phyloP scores from a whole-genome alignment of 1,140 invertebrate species.

The Calephelis virginiensis region DNA sequence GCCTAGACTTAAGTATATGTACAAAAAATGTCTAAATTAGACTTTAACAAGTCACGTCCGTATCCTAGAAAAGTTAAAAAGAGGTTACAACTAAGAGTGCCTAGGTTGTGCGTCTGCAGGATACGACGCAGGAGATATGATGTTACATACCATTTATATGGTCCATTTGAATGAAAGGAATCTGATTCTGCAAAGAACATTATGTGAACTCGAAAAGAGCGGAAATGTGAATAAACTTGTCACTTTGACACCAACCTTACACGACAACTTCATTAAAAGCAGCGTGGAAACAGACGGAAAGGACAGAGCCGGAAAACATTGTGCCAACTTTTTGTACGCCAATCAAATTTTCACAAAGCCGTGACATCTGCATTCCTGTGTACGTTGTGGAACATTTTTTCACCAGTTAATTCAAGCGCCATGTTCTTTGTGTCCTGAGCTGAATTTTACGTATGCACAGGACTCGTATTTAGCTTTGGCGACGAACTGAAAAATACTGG shows the following conservation, averaged over 20 bases:
- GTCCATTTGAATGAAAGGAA: no score
- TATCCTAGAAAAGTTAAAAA: no score
- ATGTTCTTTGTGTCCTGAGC: conserved; percentile 13
- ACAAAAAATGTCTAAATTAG: no score
- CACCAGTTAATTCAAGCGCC: conserved; percentile 5
- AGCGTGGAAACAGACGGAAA: conserved; percentile 8
- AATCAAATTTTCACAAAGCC: conserved; percentile 15
- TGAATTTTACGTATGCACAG: conserved; percentile 8
- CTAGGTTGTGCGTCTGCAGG: no score
- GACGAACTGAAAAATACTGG: conserved; percentile 6
- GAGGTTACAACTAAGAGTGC: no score
- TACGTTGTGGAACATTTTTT: conserved; percentile 11
- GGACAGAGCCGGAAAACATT: conserved; percentile 12
- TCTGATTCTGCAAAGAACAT: no score
- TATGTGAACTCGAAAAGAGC: no score
- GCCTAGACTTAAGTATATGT: no score
- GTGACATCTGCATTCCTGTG: conserved; percentile 15
- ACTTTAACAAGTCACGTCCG: no score
- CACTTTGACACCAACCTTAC: neutral
- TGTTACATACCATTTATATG: no score
- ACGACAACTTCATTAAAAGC: conserved; percentile 15
- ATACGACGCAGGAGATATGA: no score
- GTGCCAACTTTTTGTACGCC: conserved; percentile 10
- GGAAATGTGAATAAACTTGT: neutral
- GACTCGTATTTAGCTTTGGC: neutral